These are phyloP conservation scores for Galeopterus variegatus DNA, from an alignment of 2,113 vertebrate genomes.

Conservation along the genomic window DNA sequence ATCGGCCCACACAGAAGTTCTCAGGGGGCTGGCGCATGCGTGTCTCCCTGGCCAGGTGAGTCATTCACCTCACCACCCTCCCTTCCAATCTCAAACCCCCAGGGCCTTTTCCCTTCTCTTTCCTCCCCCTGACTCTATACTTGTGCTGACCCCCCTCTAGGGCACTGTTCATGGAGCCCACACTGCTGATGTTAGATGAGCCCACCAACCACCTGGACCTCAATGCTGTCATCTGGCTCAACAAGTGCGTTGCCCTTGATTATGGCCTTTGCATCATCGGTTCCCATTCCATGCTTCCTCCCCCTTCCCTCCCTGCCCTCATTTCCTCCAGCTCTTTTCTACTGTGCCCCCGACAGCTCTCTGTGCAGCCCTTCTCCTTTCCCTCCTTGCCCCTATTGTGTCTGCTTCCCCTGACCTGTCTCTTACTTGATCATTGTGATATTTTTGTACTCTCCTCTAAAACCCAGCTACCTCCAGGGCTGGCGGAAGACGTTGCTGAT, in stretches of 20 bases:
- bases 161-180: conserved; percentile 97
- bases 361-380: not conserved
- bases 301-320: too few species aligned
- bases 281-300: not conserved
- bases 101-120: not conserved
- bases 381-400: not conserved
- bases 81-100: not conserved
- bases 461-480: conserved; percentile 93
- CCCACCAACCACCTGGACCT: conserved; percentile 97
- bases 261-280: fast-evolving
- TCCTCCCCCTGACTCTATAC: not conserved
- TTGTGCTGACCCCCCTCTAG: conserved; percentile 80
- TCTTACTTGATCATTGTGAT: not conserved
- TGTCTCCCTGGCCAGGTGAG: conserved; percentile 95
- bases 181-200: conserved; percentile 96
- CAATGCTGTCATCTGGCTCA: conserved; percentile 98
- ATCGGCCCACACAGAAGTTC: conserved; percentile 95
- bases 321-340: not conserved
- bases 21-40: conserved; percentile 98
- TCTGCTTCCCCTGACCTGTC: not conserved
- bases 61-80: fast-evolving
- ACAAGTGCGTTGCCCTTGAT: conserved; percentile 89
- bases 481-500: conserved; percentile 97
- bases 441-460: not conserved
- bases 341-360: not conserved